These are phyloP conservation scores for Parazoanthus darwini DNA, from an alignment of 92 coral and sea anemone species.

Conservation along the genomic window DNA sequence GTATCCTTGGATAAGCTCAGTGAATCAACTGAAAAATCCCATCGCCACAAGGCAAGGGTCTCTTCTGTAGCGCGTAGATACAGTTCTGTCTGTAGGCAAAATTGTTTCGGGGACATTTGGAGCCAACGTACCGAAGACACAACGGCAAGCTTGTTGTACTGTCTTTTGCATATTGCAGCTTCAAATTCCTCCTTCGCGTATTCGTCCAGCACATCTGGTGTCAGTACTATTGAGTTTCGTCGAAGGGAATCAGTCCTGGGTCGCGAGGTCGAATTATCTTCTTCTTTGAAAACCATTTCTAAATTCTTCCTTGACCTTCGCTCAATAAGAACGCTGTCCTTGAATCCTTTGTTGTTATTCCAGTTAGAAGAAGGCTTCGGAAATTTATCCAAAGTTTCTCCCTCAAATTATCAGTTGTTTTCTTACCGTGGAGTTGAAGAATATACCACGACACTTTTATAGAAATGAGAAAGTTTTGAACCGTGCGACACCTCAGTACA, in stretches of 20 bases:
- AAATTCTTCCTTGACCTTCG: neutral
- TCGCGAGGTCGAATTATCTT: slow-evolving; percentile 35
- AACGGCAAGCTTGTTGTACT: slow-evolving; percentile 74
- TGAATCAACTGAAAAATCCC: slow-evolving; percentile 58
- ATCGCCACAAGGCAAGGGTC: slow-evolving; percentile 73
- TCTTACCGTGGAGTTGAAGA: neutral
- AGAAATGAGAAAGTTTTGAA: neutral
- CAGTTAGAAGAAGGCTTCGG: neutral
- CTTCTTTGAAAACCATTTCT: slow-evolving; percentile 29
- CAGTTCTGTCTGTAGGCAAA: slow-evolving; percentile 63
- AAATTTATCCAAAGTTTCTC: neutral
- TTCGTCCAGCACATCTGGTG: slow-evolving; percentile 83
- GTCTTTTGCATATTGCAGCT: slow-evolving; percentile 72
- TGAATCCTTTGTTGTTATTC: slow-evolving; percentile 15
- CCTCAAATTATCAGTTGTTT: neutral
- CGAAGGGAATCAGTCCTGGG: slow-evolving; percentile 56
- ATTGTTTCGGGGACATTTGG: slow-evolving; percentile 50
- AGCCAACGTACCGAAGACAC: slow-evolving; percentile 70
- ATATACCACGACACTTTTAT: neutral
- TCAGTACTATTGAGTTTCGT: slow-evolving; percentile 75
- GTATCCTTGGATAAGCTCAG: neutral
- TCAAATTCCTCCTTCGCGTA: slow-evolving; percentile 74
- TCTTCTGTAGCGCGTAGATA: slow-evolving; percentile 53
- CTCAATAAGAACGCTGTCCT: neutral
- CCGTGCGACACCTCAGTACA: neutral